Conservation (phyloP, 2,113 vertebrate species). For the Bos javanicus region DNA sequence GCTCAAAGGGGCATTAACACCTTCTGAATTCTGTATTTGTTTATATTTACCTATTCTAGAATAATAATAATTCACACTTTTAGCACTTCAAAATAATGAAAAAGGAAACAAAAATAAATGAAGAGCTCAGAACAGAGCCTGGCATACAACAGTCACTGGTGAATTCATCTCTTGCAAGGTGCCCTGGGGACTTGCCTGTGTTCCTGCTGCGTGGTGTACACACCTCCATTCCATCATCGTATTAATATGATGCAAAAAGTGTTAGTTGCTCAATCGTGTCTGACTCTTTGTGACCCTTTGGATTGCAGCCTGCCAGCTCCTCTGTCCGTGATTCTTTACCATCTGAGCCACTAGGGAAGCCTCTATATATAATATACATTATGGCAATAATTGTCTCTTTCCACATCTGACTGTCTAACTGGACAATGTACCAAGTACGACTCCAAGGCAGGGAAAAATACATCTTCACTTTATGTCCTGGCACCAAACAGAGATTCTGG, state of each 20-base stretch:
- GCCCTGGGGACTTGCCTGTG: background rate
- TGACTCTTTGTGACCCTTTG: background rate
- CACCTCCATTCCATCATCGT: background rate
- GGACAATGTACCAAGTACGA: background rate
- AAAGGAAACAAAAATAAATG: background rate
- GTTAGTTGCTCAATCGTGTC: background rate
- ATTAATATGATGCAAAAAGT: background rate
- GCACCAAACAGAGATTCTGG: background rate
- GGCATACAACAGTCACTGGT: background rate
- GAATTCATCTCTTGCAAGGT: background rate
- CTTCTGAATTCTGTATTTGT: background rate
- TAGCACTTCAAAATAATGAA: background rate
- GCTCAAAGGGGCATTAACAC: background rate
- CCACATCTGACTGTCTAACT: background rate
- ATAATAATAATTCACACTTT: background rate
- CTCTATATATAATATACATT: background rate
- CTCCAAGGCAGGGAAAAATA: background rate
- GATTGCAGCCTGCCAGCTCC: background rate
- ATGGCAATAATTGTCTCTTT: background rate
- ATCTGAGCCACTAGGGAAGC: background rate
- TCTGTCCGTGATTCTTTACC: background rate
- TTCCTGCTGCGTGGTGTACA: fast-evolving
- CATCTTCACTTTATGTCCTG: background rate
- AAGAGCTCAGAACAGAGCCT: background rate
- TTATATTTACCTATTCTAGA: background rate